A percentile compares a stretch with the other conserved stretches of the same genome.
Conservation (phyloP, 2,113 vertebrate species). For the Tauraco erythrolophus region DNA sequence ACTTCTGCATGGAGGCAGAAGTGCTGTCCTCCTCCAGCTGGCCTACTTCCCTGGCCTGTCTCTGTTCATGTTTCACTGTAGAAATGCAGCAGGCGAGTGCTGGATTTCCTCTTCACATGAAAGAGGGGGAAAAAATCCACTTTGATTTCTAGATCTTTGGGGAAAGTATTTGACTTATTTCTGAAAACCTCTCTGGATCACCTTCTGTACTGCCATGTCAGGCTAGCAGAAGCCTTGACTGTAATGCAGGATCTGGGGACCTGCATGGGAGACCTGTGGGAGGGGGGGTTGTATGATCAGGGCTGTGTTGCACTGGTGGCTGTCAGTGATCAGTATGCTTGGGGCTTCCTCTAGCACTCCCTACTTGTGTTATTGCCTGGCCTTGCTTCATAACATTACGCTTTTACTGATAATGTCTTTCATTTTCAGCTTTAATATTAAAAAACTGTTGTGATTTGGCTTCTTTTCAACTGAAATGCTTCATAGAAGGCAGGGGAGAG, state of each 20-base stretch:
- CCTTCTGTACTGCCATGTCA: not conserved
- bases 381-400: not conserved
- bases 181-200: not conserved
- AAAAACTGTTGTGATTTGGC: not conserved
- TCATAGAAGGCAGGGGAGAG: not conserved
- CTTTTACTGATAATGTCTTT: not conserved
- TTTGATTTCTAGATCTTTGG: not conserved
- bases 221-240: not conserved
- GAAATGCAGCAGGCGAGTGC: constrained; percentile 1
- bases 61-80: not conserved
- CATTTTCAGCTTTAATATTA: constrained; percentile 3
- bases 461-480: not conserved
- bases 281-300: not conserved
- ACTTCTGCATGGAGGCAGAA: not conserved
- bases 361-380: not conserved
- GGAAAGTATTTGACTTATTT: not conserved
- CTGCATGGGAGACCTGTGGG: not conserved
- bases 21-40: not conserved
- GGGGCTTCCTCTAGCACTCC: not conserved
- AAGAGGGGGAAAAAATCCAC: not conserved
- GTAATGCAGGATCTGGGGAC: not conserved
- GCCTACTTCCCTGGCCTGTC: not conserved
- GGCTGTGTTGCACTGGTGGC: not conserved
- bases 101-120: not conserved
- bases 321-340: not conserved